Evolutionary conservation across 2,113 vertebrate species (phyloP), one percentile per base, ranked within the genome.

Genomic region (Indri indri): DNA sequence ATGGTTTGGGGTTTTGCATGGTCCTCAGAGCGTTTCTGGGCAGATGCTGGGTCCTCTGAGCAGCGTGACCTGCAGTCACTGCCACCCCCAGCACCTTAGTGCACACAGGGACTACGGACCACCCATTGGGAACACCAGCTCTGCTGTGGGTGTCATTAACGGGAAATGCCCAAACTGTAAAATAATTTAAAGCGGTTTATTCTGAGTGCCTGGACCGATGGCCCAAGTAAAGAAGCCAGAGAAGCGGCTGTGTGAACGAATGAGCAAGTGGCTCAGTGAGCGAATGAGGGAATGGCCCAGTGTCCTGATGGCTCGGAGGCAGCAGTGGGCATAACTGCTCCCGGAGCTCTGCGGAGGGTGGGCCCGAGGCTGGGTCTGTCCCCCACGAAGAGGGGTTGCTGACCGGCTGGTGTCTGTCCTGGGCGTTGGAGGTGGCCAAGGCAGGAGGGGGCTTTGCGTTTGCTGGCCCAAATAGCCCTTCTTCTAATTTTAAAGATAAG

Each of bases 331-430:
- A 3, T 5, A n/a, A 20, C 50, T 57, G 32, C 34, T 34, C 32
- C 7, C 2, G 1, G n/a, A 42, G 80, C 54, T 30, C 59, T 34
- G 6, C 5, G 7, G 23, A 59, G 54, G 32, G 18, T 0, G 0
- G 6, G 3, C 27, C 68, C 5, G 45, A 42, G 61, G 70, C 42
- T 4, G 1, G 25, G 6, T n/a, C 71, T n/a, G 81, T 42, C n/a
- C 34, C 50, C 66, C 22, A 8, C 3, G 20, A 37, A 3, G 14
- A 52, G 65, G 3, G 3, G 10, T 14, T 11, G 5, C 63, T 42
- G 3, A 2, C 0, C 0, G 30, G 32, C 22, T 0, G 16, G 0
- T 59, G 12, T 12, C 47, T 47, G 40, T 57, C 40, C 54, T 40
- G 6, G 52, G 50, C 0, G 2, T 8, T 37, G 71, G 37, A 27